A percentile compares a stretch with the other conserved stretches of the same genome.
Evolutionary conservation across 2,797 vertebrate genomes (phyloP).

Genomic region (Aphelocoma californica): DNA sequence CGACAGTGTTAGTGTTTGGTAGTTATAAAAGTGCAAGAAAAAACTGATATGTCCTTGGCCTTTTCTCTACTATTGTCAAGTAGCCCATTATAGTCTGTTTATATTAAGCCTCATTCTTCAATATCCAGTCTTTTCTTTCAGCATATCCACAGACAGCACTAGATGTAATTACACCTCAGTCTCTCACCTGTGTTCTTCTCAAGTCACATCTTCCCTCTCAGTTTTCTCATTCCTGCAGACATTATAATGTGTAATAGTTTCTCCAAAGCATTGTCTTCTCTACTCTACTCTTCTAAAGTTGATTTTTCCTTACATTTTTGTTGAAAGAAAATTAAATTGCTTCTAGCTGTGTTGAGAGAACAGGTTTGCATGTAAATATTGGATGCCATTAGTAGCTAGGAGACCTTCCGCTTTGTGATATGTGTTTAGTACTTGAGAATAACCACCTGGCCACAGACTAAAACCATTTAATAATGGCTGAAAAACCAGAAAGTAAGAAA

Average conservation of each 20-base stretch:
- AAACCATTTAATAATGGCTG: background rate
- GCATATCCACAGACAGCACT: background rate
- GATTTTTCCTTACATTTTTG: background rate
- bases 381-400: background rate
- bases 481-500: background rate
- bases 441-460: background rate
- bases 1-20: background rate
- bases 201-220: background rate
- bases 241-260: background rate
- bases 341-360: background rate
- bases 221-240: background rate
- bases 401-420: background rate
- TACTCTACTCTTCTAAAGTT: background rate
- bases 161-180: background rate
- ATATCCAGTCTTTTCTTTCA: background rate
- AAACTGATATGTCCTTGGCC: background rate
- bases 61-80: background rate
- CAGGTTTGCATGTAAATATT: background rate
- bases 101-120: background rate
- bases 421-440: background rate
- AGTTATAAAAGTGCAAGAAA: accelerated
- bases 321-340: background rate
- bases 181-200: background rate
- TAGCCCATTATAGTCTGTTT: background rate
- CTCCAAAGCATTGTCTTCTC: background rate